Percentiles rank a stretch among this genome's conserved stretches.
phyloP scores from a whole-genome alignment of 1,140 invertebrate species.

The Neotoxoptera formosana region DNA sequence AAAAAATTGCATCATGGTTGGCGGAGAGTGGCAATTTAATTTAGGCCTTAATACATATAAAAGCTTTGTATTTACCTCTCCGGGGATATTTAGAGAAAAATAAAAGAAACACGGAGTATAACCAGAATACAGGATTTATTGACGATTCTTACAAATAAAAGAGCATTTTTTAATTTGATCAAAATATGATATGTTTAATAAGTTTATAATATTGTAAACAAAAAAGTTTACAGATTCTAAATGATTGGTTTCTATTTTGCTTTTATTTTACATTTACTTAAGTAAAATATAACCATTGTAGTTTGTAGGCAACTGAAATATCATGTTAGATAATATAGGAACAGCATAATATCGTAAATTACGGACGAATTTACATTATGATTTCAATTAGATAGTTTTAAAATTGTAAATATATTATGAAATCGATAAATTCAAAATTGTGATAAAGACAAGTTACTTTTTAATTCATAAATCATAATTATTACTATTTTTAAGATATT shows the following conservation, averaged over 20 bases:
- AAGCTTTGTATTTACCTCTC: background rate
- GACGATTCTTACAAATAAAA: background rate
- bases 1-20: background rate
- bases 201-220: too few species aligned
- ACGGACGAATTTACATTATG: background rate
- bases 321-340: background rate
- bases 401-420: background rate
- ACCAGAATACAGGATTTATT: background rate
- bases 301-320: too few species aligned
- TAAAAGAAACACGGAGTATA: background rate
- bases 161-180: background rate
- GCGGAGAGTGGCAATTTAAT: background rate
- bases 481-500: background rate
- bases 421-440: background rate
- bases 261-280: too few species aligned
- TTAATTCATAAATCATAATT: background rate
- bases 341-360: background rate
- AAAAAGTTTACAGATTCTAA: too few species aligned
- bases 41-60: background rate
- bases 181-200: background rate
- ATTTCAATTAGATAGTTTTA: background rate
- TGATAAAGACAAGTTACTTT: too few species aligned
- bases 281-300: too few species aligned
- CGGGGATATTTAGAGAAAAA: background rate
- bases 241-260: too few species aligned